Percentiles rank a stretch among this genome's conserved stretches.
These are phyloP conservation scores for Strix aluco DNA, from an alignment of 2,113 vertebrate species.

Conservation along the genomic window DNA sequence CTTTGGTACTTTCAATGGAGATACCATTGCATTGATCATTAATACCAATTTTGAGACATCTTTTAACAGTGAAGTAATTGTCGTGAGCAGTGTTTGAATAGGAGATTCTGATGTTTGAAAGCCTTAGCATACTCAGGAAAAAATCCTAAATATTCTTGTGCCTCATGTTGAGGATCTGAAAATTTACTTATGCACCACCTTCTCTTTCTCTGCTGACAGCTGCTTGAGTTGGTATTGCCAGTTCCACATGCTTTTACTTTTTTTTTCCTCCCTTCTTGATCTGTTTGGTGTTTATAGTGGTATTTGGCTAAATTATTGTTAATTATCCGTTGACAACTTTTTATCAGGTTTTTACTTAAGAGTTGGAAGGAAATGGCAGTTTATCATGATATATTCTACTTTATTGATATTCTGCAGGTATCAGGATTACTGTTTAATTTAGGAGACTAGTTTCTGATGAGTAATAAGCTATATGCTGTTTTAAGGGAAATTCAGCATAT, in stretches of 20 bases:
- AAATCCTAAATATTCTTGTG: not conserved
- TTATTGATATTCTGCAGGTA: not conserved
- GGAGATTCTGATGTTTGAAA: not conserved
- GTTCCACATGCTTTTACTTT: not conserved
- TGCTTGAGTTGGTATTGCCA: not conserved
- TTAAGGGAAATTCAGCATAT: not conserved
- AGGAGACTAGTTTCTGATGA: not conserved
- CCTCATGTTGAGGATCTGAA: not conserved
- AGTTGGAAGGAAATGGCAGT: not conserved
- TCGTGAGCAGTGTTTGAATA: not conserved
- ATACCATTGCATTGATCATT: not conserved
- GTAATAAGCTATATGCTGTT: not conserved
- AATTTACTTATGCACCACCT: not conserved
- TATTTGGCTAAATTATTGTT: not conserved
- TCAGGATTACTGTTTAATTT: not conserved
- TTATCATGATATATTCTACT: not conserved
- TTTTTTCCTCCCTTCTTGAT: accelerated
- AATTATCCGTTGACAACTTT: not conserved
- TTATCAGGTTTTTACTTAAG: not conserved
- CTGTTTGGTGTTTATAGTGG: not conserved
- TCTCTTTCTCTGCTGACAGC: not conserved
- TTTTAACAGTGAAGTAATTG: not conserved
- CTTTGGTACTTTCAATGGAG: conserved; percentile 10
- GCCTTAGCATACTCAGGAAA: not conserved
- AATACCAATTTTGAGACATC: not conserved